Percentiles rank a stretch among this genome's conserved stretches.
Conservation (phyloP, 2,888 invertebrate species). For the Venusia cambrica region DNA sequence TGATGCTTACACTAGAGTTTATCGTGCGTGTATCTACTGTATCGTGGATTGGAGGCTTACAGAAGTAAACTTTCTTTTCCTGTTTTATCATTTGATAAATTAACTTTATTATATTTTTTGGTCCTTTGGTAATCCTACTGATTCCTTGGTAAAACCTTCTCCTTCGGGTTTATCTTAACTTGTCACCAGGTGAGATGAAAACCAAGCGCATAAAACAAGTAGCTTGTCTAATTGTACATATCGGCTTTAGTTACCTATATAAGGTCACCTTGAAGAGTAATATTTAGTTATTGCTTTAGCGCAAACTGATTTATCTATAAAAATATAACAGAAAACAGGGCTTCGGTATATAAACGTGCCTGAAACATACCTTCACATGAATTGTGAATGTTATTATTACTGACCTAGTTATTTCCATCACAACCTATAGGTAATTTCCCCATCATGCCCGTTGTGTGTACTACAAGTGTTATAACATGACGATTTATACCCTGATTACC, state of each 20-base stretch:
- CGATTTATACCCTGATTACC: slow-evolving; percentile 15
- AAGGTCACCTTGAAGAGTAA: no score
- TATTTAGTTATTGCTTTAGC: no score
- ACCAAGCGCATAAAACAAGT: no score
- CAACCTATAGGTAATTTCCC: slow-evolving; percentile 18
- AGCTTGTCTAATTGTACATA: no score
- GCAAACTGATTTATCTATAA: slow-evolving; percentile 7
- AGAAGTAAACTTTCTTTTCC: slow-evolving; percentile 14
- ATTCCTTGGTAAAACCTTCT: no score
- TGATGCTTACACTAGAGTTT: slow-evolving; percentile 29
- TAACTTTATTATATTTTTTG: no score
- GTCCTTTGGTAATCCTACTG: no score
- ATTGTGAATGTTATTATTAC: slow-evolving; percentile 5
- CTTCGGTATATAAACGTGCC: slow-evolving; percentile 4
- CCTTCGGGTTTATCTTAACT: slow-evolving; percentile 21
- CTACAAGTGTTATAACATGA: slow-evolving; percentile 10
- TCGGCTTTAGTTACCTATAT: no score
- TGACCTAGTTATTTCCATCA: slow-evolving; percentile 7
- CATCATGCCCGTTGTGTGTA: slow-evolving; percentile 8
- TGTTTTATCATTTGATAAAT: no score
- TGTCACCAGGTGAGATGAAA: no score
- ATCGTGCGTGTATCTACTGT: slow-evolving; percentile 24
- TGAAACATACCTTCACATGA: slow-evolving; percentile 1
- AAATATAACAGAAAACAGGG: neutral
- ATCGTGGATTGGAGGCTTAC: slow-evolving; percentile 17